Conservation (phyloP, 2,797 vertebrate genomes). For the Hoplostethus mediterraneus region DNA sequence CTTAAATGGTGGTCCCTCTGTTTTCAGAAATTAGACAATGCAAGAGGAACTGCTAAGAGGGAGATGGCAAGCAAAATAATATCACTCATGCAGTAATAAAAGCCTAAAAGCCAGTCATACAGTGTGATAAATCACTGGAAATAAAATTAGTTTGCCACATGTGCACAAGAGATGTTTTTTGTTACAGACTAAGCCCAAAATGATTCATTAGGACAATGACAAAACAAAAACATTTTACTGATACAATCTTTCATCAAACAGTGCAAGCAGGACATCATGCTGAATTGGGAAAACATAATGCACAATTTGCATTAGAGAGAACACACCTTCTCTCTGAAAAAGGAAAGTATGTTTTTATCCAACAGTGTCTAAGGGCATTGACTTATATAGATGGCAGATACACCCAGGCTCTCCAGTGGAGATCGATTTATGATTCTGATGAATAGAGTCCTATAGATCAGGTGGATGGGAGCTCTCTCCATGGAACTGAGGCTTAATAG, state of each 20-base stretch:
- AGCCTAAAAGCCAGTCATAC: constrained; percentile 15
- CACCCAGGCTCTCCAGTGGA: constrained; percentile 22
- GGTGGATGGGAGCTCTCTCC: constrained; percentile 56
- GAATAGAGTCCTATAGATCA: constrained; percentile 65
- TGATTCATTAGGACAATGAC: constrained; percentile 24
- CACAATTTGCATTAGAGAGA: neutral
- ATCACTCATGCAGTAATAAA: constrained; percentile 50
- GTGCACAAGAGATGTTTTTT: constrained; percentile 32
- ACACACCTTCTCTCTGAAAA: constrained; percentile 6
- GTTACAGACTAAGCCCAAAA: constrained; percentile 36
- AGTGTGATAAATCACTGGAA: constrained; percentile 40
- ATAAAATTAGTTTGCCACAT: constrained; percentile 37
- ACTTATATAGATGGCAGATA: constrained; percentile 24
- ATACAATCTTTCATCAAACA: neutral
- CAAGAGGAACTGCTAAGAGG: constrained; percentile 32
- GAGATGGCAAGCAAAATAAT: constrained; percentile 9
- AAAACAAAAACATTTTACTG: neutral
- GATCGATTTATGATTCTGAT: constrained; percentile 68
- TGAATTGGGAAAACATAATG: constrained; percentile 2
- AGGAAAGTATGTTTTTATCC: constrained; percentile 2
- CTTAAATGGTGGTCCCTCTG: constrained; percentile 21
- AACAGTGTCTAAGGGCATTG: constrained; percentile 17
- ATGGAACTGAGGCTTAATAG: constrained; percentile 55
- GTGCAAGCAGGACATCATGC: constrained; percentile 24
- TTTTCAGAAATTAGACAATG: constrained; percentile 42